These are phyloP conservation scores for Anseranas semipalmata DNA, from an alignment of 2,113 vertebrate genomes.

Conservation along the genomic window DNA sequence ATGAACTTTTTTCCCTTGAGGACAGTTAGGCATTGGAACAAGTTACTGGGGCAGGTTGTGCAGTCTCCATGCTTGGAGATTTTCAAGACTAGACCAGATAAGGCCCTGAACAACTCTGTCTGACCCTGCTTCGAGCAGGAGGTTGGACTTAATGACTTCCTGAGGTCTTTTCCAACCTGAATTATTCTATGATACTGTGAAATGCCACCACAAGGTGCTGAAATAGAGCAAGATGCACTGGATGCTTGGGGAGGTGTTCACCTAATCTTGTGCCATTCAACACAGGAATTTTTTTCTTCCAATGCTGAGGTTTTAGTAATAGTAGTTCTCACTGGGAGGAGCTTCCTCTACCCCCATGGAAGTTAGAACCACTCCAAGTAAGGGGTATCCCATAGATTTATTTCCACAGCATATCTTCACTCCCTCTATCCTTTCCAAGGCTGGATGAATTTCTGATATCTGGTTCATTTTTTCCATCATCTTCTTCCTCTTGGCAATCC, in stretches of 20 bases:
- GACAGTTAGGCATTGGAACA: background rate
- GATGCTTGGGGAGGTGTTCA: background rate
- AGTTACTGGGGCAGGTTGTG: background rate
- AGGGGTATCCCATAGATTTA: background rate
- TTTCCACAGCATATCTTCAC: background rate
- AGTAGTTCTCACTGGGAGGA: background rate
- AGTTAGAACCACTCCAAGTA: background rate
- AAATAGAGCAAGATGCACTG: background rate
- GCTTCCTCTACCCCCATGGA: background rate
- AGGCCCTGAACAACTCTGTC: background rate
- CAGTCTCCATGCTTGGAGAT: background rate
- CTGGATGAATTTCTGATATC: background rate
- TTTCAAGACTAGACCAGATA: background rate
- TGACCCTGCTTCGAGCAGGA: background rate
- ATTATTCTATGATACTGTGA: background rate
- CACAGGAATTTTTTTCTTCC: background rate
- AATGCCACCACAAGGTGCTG: background rate
- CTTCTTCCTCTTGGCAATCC: background rate
- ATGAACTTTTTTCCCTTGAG: background rate
- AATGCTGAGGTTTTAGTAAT: background rate
- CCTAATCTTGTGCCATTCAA: background rate
- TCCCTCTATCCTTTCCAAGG: background rate
- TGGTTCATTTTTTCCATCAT: background rate
- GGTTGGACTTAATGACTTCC: background rate
- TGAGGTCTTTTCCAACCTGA: background rate